Evolutionary conservation across 2,797 vertebrate genomes (phyloP), one percentile per base, ranked within the genome.

Genomic region (Halcyon chelicuti): DNA sequence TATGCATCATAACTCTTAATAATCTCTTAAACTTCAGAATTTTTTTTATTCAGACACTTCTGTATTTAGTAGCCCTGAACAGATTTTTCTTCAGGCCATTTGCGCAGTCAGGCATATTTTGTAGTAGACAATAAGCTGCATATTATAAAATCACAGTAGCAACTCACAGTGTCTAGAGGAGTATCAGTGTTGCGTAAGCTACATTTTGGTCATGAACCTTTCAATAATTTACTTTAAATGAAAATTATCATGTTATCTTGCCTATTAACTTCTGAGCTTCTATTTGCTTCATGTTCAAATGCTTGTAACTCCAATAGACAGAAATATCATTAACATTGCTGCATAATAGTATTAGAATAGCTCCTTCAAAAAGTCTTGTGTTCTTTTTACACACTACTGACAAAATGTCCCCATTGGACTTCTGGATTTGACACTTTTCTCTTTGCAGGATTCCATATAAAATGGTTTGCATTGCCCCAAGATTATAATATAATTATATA

Each of bases 381-480:
- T 18, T 37, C 29, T 61, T 83, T 60, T 18, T 26, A 18, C 25
- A 7, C 55, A 33, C 33, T 20, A 33, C n/a, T 33, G 55, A 57
- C n/a, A 57, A 57, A 57, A 57, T 33, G 20, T 22, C 13, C 20
- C 31, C 13, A 57, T 9, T 37, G 46, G 8, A 67, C 5, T 46
- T 84, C 8, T 42, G 17, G 12, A 37, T 74, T 81, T 47, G 51
- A 62, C 7, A 19, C 13, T 65, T 25, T 2, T 8, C 1, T 47
- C 28, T 44, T 88, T 54, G 18, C 21, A 57, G 19, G 12, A 63
- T 12, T 61, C 17, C 8, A n/a, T 0, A 6, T 55, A 57, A 33
- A 78, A n/a, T 22, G 20, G 52, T 75, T 82, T 61, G 1, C 12
- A 70, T 58, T 66, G 5, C 3, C 2, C 0, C 3, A 31, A 1